Evolutionary conservation across 2,797 vertebrate genomes (phyloP).

Genomic region (Sylvilagus floridanus): DNA sequence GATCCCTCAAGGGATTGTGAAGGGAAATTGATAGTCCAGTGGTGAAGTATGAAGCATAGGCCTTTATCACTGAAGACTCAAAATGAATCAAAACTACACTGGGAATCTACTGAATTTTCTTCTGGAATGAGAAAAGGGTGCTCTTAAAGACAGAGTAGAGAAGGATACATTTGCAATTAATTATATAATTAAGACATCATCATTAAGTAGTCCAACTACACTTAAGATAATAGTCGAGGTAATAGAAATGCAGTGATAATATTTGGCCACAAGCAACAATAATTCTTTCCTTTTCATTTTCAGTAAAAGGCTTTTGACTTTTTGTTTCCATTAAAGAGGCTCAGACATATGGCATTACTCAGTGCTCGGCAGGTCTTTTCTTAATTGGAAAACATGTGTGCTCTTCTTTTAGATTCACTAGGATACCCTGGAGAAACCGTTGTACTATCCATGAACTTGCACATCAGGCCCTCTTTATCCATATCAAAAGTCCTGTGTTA

Average conservation of each 20-base stretch:
- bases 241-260: background rate
- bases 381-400: constrained; percentile 67
- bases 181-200: background rate
- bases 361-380: constrained; percentile 48
- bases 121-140: constrained; percentile 1
- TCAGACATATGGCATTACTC: constrained; percentile 47
- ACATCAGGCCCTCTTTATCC: constrained; percentile 7
- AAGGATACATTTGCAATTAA: constrained; percentile 26
- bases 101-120: background rate
- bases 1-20: background rate
- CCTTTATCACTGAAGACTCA: constrained; percentile 18
- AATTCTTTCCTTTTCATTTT: background rate
- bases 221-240: background rate
- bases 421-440: constrained; percentile 38
- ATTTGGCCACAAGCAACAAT: background rate
- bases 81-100: constrained; percentile 4
- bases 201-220: background rate
- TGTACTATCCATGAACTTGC: background rate
- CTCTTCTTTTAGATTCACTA: constrained; percentile 46
- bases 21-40: background rate
- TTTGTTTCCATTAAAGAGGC: constrained; percentile 57
- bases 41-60: background rate
- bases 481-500: background rate
- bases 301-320: constrained; percentile 16
- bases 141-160: background rate